Evolutionary conservation across 2,888 invertebrate species (phyloP), one percentile per base, ranked within the genome.

Genomic region (Bedellia somnulentella): DNA sequence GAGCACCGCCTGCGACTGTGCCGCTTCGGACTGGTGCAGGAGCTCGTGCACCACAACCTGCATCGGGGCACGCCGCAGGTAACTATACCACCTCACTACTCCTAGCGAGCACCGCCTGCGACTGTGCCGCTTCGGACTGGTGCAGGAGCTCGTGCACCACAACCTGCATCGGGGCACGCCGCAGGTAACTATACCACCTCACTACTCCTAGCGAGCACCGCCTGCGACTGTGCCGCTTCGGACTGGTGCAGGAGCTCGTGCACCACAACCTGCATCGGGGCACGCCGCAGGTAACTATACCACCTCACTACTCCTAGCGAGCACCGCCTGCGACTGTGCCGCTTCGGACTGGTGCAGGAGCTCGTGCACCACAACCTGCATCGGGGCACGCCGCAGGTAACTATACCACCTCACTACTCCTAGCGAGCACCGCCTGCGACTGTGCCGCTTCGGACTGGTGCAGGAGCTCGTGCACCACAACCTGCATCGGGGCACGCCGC

Each of bases 401-500:
- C n/a, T n/a, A n/a, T n/a, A n/a, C n/a, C n/a, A n/a, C n/a, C n/a
- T n/a, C n/a, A n/a, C n/a, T n/a, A n/a, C n/a, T n/a, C n/a, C n/a
- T n/a, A n/a, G n/a, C 2, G 81, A 82, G 3, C 87, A 90, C 15
- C 81, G 92, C 34, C 78, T 86, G 35, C 80, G 86, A 0, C 71
- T 93, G 2, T 91, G 91, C 47, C 82, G 85, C 27, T 88, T 89
- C 59, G 94, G 94, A 1, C 78, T 96, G 15, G 89, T 96, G 12
- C 87, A 89, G 45, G 93, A 95, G 52, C 71, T 94, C 12, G 88
- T 95, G n/a, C 89, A 92, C 50, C 89, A 93, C 57, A 95, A 95
- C 78, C 66, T 96, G 46, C 82, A 93, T 9, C 86, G 89, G 33
- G 93, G 93, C 8, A 89, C 90, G 2, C 82, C 85, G 0, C 86